These are phyloP conservation scores for Damaliscus lunatus DNA, from an alignment of 2,113 vertebrate genomes.

Conservation along the genomic window DNA sequence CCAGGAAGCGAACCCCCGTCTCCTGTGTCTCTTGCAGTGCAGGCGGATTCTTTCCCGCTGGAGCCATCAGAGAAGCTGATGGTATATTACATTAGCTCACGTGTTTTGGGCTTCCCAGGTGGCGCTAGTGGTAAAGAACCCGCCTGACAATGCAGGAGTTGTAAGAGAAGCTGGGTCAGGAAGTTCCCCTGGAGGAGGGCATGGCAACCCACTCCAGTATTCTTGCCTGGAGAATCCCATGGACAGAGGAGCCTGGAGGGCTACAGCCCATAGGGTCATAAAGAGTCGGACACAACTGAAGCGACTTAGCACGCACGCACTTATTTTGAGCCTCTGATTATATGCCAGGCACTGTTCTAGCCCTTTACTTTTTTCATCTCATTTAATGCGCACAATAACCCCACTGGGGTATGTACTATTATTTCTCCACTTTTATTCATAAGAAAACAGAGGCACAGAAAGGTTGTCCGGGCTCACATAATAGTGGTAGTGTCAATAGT, in stretches of 20 bases:
- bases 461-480: background rate
- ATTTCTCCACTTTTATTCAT: slow-evolving; percentile 21
- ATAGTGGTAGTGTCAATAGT: background rate
- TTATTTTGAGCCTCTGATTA: background rate
- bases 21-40: background rate
- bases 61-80: background rate
- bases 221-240: background rate
- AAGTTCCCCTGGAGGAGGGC: background rate
- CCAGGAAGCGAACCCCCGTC: background rate
- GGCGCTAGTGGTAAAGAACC: background rate
- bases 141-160: background rate
- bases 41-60: background rate
- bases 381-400: background rate
- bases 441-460: slow-evolving; percentile 12
- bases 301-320: background rate
- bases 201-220: background rate
- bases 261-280: background rate
- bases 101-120: background rate
- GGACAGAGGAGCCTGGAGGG: background rate
- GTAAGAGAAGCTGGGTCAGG: background rate
- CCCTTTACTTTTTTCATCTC: background rate
- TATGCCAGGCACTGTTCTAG: background rate
- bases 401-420: background rate
- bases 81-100: background rate
- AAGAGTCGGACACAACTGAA: background rate